Base-by-base conservation (phyloP, 1,140 invertebrate genomes). In the Eumeta japonica region DNA sequence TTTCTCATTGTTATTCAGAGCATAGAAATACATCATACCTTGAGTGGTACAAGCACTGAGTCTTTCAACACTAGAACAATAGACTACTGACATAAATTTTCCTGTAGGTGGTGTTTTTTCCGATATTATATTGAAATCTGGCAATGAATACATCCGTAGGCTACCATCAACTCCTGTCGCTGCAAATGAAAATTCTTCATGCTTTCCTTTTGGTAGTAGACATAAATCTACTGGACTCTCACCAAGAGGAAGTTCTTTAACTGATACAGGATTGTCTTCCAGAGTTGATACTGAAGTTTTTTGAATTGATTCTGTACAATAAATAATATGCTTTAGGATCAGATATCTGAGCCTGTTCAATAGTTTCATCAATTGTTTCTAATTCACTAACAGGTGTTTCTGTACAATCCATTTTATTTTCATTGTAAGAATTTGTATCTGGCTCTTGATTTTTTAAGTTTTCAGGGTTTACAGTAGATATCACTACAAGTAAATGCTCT, bases 11-110 rank as follows among this genome's bases (percentile, higher is more conserved):
- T 85, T 83, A 28, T 81, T 83, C 2, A 90, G 70, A 15, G 86
- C 83, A 58, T 89, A 93, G 60, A 94, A 92, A 50, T 90, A 85
- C 29, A 94, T 77, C 33, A 84, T 82, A 2, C 92, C 91, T 38
- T 82, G 79, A 36, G 79, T 82, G 1, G 89, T 91, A 37, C 87
- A 88, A 3, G 84, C 86, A 64, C 91, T 94, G 12, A 95, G 68
- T 35, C 89, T 79, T 53, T 94, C 91, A 30, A 93, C 80, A 72
- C 86, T 87, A 12, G 83, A 85, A 55, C 88, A 90, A 62, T 88
- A 90, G 3, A 82, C 82, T 11, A 84, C 84, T 1, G 87, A 86
- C 10, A 86, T 80, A 52, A 89, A 89, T 50, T 81, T 83, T 18
- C 81, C 77, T n/a, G 79, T 78, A 0, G 85, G 81, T 18, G 85